These are phyloP conservation scores for Bombylius discolor DNA, from an alignment of 2,888 invertebrate genomes.

Conservation along the genomic window DNA sequence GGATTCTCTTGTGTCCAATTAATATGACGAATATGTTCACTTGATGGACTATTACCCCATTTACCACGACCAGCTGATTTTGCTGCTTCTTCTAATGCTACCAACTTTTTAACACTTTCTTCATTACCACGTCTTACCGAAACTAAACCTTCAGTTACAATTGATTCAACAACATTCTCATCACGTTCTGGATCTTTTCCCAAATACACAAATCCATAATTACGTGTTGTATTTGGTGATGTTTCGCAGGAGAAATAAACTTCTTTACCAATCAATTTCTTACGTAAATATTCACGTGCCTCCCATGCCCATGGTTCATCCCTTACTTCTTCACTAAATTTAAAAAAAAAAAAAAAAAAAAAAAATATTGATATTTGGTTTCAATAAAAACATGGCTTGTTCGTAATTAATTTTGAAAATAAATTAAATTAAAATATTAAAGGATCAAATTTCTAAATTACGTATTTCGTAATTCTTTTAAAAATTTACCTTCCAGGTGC, in stretches of 20 bases:
- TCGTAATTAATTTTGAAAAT: too few relatives aligned
- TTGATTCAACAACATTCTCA: conserved; percentile 77
- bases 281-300: conserved; percentile 85
- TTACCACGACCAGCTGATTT: conserved; percentile 79
- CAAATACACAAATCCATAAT: conserved; percentile 77
- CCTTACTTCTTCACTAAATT: conserved; percentile 53
- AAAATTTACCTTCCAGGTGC: conserved; percentile 33
- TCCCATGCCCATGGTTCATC: conserved; percentile 98
- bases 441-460: too few relatives aligned
- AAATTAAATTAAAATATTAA: too few relatives aligned
- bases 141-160: conserved; percentile 82
- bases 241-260: conserved; percentile 77
- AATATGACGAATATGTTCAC: conserved; percentile 70
- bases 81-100: conserved; percentile 82
- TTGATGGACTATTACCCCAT: conserved; percentile 43
- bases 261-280: conserved; percentile 82
- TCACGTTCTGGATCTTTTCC: conserved; percentile 66
- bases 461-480: too few relatives aligned
- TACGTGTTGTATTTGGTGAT: conserved; percentile 67
- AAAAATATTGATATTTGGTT: not conserved
- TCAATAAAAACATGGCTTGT: too few relatives aligned
- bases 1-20: conserved; percentile 82
- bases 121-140: conserved; percentile 58
- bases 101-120: conserved; percentile 52
- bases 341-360: conserved; percentile 14